phyloP scores from a whole-genome alignment of 1,140 invertebrate species.

The Catajapyx aquilonaris region DNA sequence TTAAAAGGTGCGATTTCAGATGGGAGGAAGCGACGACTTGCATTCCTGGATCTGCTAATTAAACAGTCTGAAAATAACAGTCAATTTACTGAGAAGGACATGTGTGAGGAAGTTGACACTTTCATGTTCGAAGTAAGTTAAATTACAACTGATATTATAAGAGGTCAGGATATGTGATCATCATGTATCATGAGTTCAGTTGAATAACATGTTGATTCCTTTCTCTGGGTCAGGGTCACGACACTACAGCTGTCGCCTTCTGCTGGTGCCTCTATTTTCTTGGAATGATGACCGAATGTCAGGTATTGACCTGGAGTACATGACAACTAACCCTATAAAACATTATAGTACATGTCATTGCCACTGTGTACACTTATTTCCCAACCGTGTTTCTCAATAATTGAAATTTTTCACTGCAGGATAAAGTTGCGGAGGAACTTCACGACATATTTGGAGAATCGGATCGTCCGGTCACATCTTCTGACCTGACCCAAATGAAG shows the following conservation, averaged over 20 bases:
- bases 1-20: too few relatives aligned
- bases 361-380: not conserved
- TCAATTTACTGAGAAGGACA: conserved; percentile 25
- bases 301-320: conserved; percentile 17
- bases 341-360: not conserved
- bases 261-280: conserved; percentile 56
- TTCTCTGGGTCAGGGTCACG: conserved; percentile 41
- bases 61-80: conserved; percentile 18
- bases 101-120: conserved; percentile 46
- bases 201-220: not conserved
- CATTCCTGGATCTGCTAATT: conserved; percentile 36
- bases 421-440: conserved; percentile 18
- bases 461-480: conserved; percentile 6
- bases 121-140: conserved; percentile 46
- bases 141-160: too few relatives aligned
- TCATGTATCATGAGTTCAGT: too few relatives aligned
- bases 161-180: too few relatives aligned
- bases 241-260: conserved; percentile 63
- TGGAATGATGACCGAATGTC: conserved; percentile 48
- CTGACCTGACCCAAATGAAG: conserved; percentile 12
- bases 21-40: conserved; percentile 26
- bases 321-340: not conserved
- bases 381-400: not conserved
- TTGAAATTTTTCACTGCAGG: too few relatives aligned
- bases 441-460: conserved; percentile 16